These are phyloP conservation scores for Phaethon lepturus DNA, from an alignment of 2,113 vertebrate species.

Conservation along the genomic window DNA sequence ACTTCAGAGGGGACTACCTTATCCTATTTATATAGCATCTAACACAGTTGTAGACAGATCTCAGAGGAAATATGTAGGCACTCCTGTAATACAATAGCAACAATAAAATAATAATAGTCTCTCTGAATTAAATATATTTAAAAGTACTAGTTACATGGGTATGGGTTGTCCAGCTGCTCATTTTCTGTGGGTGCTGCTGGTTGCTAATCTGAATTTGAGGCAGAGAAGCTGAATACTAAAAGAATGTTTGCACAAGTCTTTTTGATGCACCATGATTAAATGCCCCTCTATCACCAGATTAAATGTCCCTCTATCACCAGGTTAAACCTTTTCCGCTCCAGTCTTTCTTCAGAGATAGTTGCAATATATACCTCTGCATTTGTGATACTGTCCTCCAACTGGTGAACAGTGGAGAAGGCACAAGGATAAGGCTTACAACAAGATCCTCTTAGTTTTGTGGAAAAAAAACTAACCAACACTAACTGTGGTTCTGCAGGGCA, in stretches of 20 bases:
- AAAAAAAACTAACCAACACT: background rate
- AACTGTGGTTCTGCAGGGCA: background rate
- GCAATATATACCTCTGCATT: background rate
- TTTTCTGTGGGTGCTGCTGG: background rate
- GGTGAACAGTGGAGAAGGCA: background rate
- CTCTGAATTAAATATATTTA: background rate
- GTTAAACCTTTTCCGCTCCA: background rate
- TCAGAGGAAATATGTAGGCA: background rate
- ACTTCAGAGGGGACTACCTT: background rate
- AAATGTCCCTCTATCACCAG: background rate
- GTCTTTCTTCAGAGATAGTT: background rate
- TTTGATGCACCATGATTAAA: background rate
- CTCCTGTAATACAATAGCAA: background rate
- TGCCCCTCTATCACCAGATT: background rate
- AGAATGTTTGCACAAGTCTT: background rate
- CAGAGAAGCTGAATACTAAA: background rate
- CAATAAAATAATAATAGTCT: background rate
- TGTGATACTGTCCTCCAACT: background rate
- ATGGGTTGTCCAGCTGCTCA: background rate
- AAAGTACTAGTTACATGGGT: background rate
- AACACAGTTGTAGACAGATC: background rate
- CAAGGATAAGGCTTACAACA: background rate
- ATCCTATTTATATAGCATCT: background rate
- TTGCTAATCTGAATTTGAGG: background rate
- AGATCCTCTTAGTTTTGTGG: background rate